These are phyloP conservation scores for Strix aluco DNA, from an alignment of 2,113 vertebrate genomes.

Conservation along the genomic window DNA sequence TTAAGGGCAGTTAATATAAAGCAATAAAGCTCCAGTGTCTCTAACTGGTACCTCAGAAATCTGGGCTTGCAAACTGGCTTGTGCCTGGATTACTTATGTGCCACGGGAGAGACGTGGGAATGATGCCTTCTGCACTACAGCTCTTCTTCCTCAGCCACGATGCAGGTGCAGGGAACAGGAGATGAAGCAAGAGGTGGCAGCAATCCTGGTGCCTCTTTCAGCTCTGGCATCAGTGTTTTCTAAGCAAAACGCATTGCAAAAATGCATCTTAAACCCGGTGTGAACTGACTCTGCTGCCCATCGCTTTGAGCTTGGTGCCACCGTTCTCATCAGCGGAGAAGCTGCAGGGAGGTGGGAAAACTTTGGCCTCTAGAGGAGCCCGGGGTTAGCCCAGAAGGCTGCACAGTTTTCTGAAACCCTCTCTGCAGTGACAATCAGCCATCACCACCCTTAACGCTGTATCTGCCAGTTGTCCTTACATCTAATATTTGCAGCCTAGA, in stretches of 20 bases:
- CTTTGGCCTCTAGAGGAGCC: not conserved
- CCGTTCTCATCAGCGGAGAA: not conserved
- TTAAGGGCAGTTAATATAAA: not conserved
- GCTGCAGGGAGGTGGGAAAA: not conserved
- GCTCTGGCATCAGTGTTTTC: not conserved
- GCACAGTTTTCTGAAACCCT: not conserved
- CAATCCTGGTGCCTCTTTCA: not conserved
- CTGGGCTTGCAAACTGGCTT: not conserved
- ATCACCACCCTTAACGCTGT: not conserved
- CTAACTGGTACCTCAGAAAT: not conserved
- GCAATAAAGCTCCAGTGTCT: not conserved
- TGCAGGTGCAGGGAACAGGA: not conserved
- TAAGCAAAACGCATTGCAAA: not conserved
- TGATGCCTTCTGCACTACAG: accelerated
- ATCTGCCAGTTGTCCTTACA: not conserved
- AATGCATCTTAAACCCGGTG: not conserved
- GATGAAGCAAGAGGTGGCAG: not conserved
- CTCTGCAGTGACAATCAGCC: not conserved
- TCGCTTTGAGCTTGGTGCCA: not conserved
- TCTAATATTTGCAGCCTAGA: not conserved
- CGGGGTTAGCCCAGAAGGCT: not conserved
- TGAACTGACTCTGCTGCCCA: not conserved
- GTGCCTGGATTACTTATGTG: not conserved
- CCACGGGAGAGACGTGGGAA: accelerated
- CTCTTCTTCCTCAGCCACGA: not conserved